Evolutionary conservation across 2,888 invertebrate genomes (phyloP).

Genomic region (Sarcophaga carnaria): DNA sequence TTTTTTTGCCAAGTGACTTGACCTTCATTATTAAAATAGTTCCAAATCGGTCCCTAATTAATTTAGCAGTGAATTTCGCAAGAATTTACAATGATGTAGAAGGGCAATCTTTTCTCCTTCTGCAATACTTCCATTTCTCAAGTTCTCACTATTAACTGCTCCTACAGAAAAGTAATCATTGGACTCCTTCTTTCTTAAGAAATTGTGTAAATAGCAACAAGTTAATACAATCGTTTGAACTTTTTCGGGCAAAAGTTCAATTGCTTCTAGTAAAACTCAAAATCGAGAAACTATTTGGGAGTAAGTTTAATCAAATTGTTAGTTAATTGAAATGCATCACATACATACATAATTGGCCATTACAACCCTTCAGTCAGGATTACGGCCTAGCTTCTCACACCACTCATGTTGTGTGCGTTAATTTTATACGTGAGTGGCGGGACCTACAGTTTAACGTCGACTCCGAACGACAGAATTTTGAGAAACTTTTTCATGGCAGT

Average conservation of each 20-base stretch:
- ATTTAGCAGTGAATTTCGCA: slow-evolving; percentile 50
- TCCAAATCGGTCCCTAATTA: slow-evolving; percentile 49
- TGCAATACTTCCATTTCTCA: slow-evolving; percentile 37
- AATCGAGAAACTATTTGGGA: neutral
- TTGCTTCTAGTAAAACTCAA: slow-evolving; percentile 26
- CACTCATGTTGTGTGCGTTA: no score
- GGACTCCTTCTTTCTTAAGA: slow-evolving; percentile 33
- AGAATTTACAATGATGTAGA: slow-evolving; percentile 43
- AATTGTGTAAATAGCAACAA: neutral
- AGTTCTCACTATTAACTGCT: slow-evolving; percentile 41
- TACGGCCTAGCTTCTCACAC: no score
- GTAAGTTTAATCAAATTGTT: slow-evolving; percentile 53
- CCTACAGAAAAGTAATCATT: slow-evolving; percentile 63
- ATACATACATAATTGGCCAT: no score
- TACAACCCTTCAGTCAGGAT: no score
- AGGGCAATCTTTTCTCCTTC: slow-evolving; percentile 50
- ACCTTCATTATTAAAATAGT: slow-evolving; percentile 59
- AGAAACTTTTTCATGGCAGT: no score
- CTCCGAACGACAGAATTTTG: no score
- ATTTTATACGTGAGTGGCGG: no score
- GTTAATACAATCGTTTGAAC: no score
- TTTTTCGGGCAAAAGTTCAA: slow-evolving; percentile 61
- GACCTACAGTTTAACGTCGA: no score
- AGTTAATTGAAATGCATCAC: slow-evolving; percentile 44
- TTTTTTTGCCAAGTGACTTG: slow-evolving; percentile 55